Evolutionary conservation across 92 coral and sea anemone species (phyloP).

Genomic region (Porites lobata): DNA sequence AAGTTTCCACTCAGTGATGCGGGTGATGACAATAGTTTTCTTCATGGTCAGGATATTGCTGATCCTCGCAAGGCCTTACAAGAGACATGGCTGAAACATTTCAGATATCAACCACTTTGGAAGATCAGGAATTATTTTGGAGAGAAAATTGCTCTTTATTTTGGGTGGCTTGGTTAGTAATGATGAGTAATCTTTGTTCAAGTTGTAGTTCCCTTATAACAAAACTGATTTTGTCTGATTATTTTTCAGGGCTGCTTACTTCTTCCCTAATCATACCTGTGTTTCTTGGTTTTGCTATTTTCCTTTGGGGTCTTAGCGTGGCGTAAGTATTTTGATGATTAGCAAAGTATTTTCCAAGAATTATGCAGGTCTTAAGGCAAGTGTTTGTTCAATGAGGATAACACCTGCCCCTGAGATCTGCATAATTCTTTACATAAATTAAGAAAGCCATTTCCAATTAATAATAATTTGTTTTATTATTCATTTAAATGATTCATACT

Average conservation of each 20-base stretch:
- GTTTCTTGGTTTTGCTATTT: constrained; percentile 85
- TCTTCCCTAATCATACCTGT: constrained; percentile 85
- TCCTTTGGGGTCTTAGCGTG: constrained; percentile 87
- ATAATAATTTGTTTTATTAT: no score
- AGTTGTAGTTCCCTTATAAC: background rate
- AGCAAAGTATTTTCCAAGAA: background rate
- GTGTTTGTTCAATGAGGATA: background rate
- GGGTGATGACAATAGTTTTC: constrained; percentile 70
- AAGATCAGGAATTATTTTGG: constrained; percentile 97
- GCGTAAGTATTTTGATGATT: constrained; percentile 76
- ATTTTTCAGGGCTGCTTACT: constrained; percentile 78
- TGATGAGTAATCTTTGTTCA: background rate
- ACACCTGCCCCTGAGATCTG: no score
- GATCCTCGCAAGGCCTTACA: constrained; percentile 90
- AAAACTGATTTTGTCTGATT: background rate
- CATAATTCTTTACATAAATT: no score
- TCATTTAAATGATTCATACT: no score
- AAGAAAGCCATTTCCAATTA: no score
- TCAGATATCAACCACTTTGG: constrained; percentile 96
- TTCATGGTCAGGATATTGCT: constrained; percentile 78
- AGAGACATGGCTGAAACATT: constrained; percentile 88
- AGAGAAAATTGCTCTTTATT: constrained; percentile 94
- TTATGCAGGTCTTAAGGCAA: background rate
- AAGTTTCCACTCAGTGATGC: constrained; percentile 73
- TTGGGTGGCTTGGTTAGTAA: constrained; percentile 94